Conservation (phyloP, 2,113 vertebrate genomes). For the Ardeotis arabs region DNA sequence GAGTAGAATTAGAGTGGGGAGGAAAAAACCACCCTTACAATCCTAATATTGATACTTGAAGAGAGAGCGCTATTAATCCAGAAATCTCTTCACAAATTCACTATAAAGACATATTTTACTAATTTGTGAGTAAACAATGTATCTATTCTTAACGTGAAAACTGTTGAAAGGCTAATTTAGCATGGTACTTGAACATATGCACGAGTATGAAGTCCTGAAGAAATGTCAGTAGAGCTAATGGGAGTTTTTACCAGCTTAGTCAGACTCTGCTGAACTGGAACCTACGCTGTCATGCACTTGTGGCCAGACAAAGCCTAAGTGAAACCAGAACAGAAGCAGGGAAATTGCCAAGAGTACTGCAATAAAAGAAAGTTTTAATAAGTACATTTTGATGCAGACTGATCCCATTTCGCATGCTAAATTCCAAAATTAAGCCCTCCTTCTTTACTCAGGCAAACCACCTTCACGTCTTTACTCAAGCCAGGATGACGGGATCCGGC, state of each 20-base stretch:
- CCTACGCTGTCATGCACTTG: constrained; percentile 25
- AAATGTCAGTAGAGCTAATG: constrained; percentile 1
- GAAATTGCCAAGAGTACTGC: constrained; percentile 18
- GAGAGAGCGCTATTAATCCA: not conserved
- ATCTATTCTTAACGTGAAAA: not conserved
- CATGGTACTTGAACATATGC: not conserved
- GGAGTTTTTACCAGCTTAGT: constrained; percentile 38
- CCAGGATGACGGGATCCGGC: not conserved
- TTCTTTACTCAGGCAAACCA: not conserved
- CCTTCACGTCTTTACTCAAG: not conserved
- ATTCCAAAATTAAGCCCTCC: not conserved
- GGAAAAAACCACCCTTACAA: not conserved
- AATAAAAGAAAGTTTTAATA: constrained; percentile 48
- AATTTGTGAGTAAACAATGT: not conserved
- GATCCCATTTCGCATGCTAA: not conserved
- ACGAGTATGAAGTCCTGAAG: not conserved
- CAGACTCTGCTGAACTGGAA: constrained; percentile 18
- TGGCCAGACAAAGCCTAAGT: constrained; percentile 56
- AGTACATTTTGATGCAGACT: constrained; percentile 20
- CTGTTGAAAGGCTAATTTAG: not conserved
- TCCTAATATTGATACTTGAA: not conserved
- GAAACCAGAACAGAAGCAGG: constrained; percentile 61
- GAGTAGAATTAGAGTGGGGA: not conserved
- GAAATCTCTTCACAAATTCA: not conserved
- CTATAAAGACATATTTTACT: not conserved